These are phyloP conservation scores for Scomber colias DNA, from an alignment of 2,113 vertebrate species.

Conservation along the genomic window DNA sequence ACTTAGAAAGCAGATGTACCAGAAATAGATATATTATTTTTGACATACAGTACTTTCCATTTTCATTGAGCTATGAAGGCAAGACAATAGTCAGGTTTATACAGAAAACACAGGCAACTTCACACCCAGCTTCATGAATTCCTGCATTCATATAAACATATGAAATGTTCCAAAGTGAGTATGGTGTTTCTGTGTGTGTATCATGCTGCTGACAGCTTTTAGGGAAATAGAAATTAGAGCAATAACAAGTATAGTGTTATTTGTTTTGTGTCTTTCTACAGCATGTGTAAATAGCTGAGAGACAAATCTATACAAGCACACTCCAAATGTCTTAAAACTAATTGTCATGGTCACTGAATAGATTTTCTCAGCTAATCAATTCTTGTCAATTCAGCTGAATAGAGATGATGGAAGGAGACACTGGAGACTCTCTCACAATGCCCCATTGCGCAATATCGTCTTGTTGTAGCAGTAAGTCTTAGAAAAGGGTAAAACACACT, in stretches of 20 bases:
- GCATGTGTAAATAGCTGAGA: background rate
- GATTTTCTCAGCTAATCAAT: slow-evolving; percentile 52
- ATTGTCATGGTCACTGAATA: slow-evolving; percentile 10
- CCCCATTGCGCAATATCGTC: background rate
- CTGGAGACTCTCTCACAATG: background rate
- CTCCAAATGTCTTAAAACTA: background rate
- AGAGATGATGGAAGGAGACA: slow-evolving; percentile 12
- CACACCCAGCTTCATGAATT: background rate
- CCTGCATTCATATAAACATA: slow-evolving; percentile 1
- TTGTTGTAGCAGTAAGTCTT: background rate
- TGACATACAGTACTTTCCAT: background rate
- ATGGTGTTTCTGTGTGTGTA: background rate
- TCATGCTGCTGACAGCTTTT: background rate
- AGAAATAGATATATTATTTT: background rate
- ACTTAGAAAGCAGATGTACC: too few relatives aligned
- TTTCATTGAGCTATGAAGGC: background rate
- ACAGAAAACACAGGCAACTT: slow-evolving; percentile 1
- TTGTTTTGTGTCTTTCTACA: background rate
- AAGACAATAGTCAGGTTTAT: background rate
- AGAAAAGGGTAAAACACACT: background rate
- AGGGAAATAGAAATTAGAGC: slow-evolving; percentile 10
- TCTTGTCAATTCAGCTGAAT: slow-evolving; percentile 37
- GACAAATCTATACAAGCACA: background rate
- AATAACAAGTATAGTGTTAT: background rate
- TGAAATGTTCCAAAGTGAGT: background rate